Conservation (phyloP, 2,113 vertebrate genomes). For the Cathartes aura region DNA sequence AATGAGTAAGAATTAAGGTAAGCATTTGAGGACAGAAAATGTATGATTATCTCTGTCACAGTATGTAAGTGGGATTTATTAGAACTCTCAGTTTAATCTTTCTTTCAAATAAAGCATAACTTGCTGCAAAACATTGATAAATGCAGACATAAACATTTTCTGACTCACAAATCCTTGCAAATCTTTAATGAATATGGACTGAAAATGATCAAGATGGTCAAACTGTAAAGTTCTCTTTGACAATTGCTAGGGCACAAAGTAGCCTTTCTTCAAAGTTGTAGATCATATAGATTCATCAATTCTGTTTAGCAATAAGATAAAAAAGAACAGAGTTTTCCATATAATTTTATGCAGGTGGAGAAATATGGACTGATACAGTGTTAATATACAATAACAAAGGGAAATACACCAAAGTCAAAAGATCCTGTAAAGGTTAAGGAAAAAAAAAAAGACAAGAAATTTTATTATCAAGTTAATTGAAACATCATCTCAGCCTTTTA, state of each 20-base stretch:
- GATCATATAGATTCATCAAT: neutral
- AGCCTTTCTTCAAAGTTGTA: neutral
- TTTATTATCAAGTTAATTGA: neutral
- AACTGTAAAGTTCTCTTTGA: neutral
- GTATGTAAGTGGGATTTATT: neutral
- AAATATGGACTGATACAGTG: neutral
- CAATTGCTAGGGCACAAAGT: neutral
- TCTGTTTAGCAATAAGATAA: neutral
- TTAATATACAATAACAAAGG: neutral
- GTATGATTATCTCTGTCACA: neutral
- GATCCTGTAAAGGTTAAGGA: neutral
- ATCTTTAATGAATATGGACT: neutral
- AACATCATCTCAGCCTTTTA: neutral
- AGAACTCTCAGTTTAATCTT: neutral
- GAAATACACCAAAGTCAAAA: neutral
- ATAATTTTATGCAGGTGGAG: neutral
- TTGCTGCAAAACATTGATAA: neutral
- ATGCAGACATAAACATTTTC: neutral
- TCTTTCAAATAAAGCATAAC: neutral
- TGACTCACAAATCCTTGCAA: neutral
- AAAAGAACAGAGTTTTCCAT: neutral
- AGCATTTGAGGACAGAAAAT: neutral
- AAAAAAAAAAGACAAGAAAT: neutral
- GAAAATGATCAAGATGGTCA: neutral
- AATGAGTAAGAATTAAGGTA: neutral